phyloP scores from a whole-genome alignment of 2,888 invertebrate species.

The Perithous albicinctus region DNA sequence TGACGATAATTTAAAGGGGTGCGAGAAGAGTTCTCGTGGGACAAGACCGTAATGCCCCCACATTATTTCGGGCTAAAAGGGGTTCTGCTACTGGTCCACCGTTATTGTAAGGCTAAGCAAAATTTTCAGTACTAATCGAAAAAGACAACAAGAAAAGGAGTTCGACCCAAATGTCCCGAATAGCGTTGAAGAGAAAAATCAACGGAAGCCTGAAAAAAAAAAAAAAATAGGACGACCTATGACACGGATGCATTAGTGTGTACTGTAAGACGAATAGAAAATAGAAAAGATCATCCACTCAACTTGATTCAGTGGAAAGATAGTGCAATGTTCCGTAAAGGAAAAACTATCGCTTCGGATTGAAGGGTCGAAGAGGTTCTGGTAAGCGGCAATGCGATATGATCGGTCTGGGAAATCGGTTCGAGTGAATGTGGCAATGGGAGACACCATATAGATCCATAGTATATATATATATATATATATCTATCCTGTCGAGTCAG shows the following conservation, averaged over 20 bases:
- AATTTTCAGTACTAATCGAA: conserved; percentile 77
- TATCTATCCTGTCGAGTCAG: conserved; percentile 47
- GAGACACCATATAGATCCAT: conserved; percentile 18
- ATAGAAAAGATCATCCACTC: neutral
- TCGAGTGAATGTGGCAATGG: conserved; percentile 40
- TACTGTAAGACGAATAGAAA: conserved; percentile 17
- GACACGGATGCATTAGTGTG: neutral
- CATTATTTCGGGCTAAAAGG: conserved; percentile 79
- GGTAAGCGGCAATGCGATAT: conserved; percentile 48
- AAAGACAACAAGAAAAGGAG: neutral
- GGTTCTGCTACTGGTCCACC: conserved; percentile 53
- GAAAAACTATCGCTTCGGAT: conserved; percentile 51
- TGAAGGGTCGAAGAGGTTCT: conserved; percentile 38
- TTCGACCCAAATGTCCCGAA: neutral
- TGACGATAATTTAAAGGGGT: conserved; percentile 77
- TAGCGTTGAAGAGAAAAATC: neutral
- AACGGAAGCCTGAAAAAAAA: neutral
- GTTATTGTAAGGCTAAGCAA: conserved; percentile 75
- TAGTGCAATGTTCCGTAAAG: conserved; percentile 29
- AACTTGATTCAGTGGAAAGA: conserved; percentile 3
- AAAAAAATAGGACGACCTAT: neutral
- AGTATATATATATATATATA: neutral
- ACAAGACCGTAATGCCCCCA: conserved; percentile 74
- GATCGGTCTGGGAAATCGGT: conserved; percentile 58
- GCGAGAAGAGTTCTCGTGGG: conserved; percentile 73